Conservation (phyloP, 2,113 vertebrate genomes). For the Eptesicus fuscus region DNA sequence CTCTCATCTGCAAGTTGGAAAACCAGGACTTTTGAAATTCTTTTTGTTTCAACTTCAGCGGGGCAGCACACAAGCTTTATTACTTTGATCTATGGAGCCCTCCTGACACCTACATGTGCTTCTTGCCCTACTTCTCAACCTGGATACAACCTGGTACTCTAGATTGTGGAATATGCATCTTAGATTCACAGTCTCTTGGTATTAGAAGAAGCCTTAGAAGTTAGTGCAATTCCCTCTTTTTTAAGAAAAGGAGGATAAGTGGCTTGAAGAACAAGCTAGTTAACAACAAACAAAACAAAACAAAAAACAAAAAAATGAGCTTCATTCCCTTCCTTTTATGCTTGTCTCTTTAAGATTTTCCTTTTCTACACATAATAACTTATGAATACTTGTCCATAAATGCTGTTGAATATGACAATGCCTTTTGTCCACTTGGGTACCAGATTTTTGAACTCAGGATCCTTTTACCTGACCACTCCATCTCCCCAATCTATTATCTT, state of each 20-base stretch:
- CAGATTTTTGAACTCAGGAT: neutral
- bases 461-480: neutral
- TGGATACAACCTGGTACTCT: neutral
- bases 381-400: neutral
- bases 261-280: neutral
- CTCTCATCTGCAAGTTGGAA: neutral
- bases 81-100: neutral
- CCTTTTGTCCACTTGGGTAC: neutral
- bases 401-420: neutral
- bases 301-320: neutral
- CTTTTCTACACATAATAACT: neutral
- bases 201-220: neutral
- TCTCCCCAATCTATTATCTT: neutral
- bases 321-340: neutral
- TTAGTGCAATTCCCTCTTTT: neutral
- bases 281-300: neutral
- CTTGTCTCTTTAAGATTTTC: neutral
- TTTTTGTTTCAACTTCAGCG: neutral
- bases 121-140: neutral
- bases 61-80: accelerated
- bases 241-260: neutral
- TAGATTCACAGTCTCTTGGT: neutral
- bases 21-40: neutral
- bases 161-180: neutral
- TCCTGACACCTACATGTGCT: neutral